Evolutionary conservation across 2,113 vertebrate genomes (phyloP).

Genomic region (Lampris incognitus): DNA sequence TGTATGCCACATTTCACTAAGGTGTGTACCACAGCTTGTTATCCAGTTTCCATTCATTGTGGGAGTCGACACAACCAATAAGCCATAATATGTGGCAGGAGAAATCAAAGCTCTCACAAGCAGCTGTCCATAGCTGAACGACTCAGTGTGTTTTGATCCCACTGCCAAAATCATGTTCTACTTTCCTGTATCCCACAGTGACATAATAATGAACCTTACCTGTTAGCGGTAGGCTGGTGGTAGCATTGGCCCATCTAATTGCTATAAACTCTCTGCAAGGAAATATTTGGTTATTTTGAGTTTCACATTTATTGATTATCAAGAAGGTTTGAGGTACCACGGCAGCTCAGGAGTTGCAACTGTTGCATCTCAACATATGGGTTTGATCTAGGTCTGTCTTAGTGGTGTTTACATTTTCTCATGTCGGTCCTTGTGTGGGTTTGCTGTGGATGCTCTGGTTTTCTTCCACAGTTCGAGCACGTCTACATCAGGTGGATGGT

Average conservation of each 20-base stretch:
- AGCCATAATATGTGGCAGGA: constrained; percentile 14
- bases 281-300: constrained; percentile 3
- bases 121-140: constrained; percentile 37
- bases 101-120: constrained; percentile 26
- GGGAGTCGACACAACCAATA: constrained; percentile 21
- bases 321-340: too few species aligned
- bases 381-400: too few species aligned
- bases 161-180: constrained; percentile 49
- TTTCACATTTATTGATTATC: not conserved
- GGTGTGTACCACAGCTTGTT: constrained; percentile 12
- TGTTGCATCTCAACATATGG: too few species aligned
- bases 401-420: too few species aligned
- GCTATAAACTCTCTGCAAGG: constrained; percentile 12
- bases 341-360: not conserved
- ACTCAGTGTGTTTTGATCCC: constrained; percentile 53
- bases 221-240: constrained; percentile 27
- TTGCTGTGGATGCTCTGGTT: too few species aligned
- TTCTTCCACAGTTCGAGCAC: too few species aligned
- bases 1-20: constrained; percentile 2
- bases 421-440: too few species aligned
- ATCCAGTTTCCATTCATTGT: constrained; percentile 21
- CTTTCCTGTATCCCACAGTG: constrained; percentile 16
- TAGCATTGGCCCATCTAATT: constrained; percentile 18
- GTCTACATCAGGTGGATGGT: too few species aligned
- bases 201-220: constrained; percentile 59